Percentiles rank a stretch among this genome's conserved stretches.
Evolutionary conservation across 2,888 invertebrate genomes (phyloP).

Genomic region (Acrocyrtus sp.): DNA sequence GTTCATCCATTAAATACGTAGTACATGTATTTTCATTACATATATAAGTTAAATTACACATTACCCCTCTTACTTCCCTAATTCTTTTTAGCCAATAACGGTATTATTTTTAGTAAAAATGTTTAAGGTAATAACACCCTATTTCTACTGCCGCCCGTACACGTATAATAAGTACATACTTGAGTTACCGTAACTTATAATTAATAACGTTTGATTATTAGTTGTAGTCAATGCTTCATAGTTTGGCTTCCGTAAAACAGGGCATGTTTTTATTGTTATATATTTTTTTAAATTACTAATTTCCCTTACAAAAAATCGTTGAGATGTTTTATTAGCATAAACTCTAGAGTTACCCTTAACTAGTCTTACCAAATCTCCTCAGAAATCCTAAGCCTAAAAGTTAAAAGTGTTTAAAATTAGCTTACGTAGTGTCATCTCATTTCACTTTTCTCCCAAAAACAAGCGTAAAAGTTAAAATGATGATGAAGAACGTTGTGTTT

Average conservation of each 20-base stretch:
- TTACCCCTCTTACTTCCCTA: no score
- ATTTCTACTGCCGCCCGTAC: not conserved
- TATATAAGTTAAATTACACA: not conserved
- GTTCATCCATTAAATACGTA: no score
- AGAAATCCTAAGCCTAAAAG: not conserved
- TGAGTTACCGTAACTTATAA: no score
- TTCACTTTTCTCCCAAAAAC: conserved; percentile 10
- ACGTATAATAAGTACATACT: conserved; percentile 7
- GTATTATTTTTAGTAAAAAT: conserved; percentile 1
- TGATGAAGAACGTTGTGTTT: not conserved
- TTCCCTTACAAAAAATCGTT: not conserved
- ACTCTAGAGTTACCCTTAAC: no score
- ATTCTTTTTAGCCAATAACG: no score
- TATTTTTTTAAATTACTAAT: conserved; percentile 10
- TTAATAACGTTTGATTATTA: no score
- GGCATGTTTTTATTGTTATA: conserved; percentile 6
- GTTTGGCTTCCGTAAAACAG: conserved; percentile 44
- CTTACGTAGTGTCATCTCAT: not conserved
- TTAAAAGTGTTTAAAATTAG: not conserved
- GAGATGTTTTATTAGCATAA: conserved; percentile 4
- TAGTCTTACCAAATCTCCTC: not conserved
- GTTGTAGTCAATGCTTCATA: no score
- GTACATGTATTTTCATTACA: not conserved
- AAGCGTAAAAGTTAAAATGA: conserved; percentile 14
- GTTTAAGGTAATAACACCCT: not conserved